phyloP scores from a whole-genome alignment of 1,140 invertebrate species.

The Acromyrmex echinatior region DNA sequence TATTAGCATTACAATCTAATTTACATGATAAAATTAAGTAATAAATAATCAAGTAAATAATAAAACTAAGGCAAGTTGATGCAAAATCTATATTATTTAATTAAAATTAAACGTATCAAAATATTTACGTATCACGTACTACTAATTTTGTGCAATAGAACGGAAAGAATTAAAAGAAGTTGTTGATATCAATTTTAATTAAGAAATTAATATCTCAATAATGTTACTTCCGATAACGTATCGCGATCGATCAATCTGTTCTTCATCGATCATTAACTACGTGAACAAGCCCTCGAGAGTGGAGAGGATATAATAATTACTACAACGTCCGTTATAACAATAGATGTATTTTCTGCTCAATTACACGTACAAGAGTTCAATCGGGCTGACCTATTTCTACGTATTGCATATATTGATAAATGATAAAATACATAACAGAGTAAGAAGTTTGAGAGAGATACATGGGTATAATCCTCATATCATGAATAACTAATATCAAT shows the following conservation, averaged over 20 bases:
- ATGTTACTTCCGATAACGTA: slow-evolving; percentile 1
- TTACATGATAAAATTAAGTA: neutral
- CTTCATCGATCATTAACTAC: slow-evolving; percentile 39
- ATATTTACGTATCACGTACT: no score
- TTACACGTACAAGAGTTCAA: slow-evolving; percentile 41
- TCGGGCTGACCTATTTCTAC: neutral
- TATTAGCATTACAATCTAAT: neutral
- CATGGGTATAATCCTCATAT: no score
- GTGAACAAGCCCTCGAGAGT: neutral
- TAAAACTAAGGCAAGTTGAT: neutral
- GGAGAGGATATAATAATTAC: slow-evolving; percentile 12
- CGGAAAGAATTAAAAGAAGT: neutral
- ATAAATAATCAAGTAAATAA: neutral
- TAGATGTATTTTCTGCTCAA: slow-evolving; percentile 40
- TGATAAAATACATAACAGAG: neutral
- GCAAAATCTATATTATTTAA: neutral
- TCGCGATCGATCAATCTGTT: neutral
- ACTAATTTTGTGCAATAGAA: neutral
- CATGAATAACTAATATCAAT: neutral
- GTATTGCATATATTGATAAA: slow-evolving; percentile 15
- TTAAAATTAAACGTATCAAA: neutral
- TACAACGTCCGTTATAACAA: slow-evolving; percentile 22
- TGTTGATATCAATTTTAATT: slow-evolving; percentile 6
- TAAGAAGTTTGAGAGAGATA: no score
- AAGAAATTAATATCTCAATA: neutral